Evolutionary conservation across 2,113 vertebrate species (phyloP), one percentile per base, ranked within the genome.

Genomic region (Pluvianellus socialis): DNA sequence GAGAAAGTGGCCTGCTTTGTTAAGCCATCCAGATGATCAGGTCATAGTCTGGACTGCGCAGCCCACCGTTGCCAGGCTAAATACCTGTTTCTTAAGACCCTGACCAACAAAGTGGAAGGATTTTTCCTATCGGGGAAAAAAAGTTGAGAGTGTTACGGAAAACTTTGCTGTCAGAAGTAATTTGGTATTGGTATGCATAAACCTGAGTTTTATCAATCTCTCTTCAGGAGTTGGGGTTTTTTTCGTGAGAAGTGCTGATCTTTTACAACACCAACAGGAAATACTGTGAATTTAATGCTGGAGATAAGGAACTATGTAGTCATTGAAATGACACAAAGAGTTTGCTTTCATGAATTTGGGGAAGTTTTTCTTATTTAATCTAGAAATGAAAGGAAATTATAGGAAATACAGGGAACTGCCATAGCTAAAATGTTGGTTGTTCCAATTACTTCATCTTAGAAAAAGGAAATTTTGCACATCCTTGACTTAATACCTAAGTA

Each of bases 1-100:
- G 92, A 91, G 94, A 95, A 94, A 97, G 91, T 5, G 85, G 74
- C 88, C 95, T 95, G 96, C 96, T 96, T 97, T 97, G 94, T 88
- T 94, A 95, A 97, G 44, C 90, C 88, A 61, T 53, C 62, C 92
- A 94, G 88, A 97, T 93, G 94, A 94, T 91, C 84, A 80, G 93
- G 79, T 75, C 55, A 14, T 81, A 52, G 92, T 50, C 87, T 94
- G 73, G 63, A 56, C 82, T 94, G 86, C 53, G 58, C 77, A 42
- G 66, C 72, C 66, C 90, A 66, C n/a, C 72, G 32, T 71, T 40
- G 32, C 58, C 74, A 68, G 75, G 83, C 66, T 49, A 93, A 81
- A 71, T 96, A 93, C 70, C 79, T 72, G 79, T 49, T 82, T 93
- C 79, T 95, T 63, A 61, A 80, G 59, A 58, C 56, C 49, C 53